Base-by-base conservation (phyloP, 64 coral and sea anemone genomes). In the Platygyra sinensis region DNA sequence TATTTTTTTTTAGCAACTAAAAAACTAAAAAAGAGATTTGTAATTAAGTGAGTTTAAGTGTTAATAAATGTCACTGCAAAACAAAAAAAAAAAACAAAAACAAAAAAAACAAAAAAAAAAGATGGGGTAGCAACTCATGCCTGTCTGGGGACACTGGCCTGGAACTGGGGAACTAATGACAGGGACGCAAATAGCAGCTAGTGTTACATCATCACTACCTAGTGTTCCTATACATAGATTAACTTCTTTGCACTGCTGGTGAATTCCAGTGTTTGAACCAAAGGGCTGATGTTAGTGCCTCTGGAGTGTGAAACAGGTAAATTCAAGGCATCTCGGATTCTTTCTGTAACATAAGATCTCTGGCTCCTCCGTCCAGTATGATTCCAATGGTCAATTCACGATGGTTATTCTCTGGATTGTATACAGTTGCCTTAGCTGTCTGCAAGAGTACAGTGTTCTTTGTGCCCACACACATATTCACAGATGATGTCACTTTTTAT, bases 251-350 rank as follows among this genome's bases (percentile, higher is more conserved):
- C 60, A 81, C 13, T 36, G 3, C 33, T 36, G 52, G 52, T 75
- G 52, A 30, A 38, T 79, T 39, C 76, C 76, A 86, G 74, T 73
- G 60, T 59, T 62, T 29, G 52, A 87, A 8, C 88, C 88, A 91
- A 94, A 94, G 22, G 88, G 80, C 25, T 86, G 52, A 81, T 81
- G 76, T 86, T 73, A 90, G 30, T 5, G 88, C 81, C 22, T 87
- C 82, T 30, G 81, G n/a, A 87, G 6, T 91, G 52, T 57, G 67
- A 80, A 22, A 75, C 29, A 65, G 60, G 49, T 74, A 94, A 86
- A 64, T 89, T 89, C 72, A 94, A 29, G 46, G 60, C 72, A 75
- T 78, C 24, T 52, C 59, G 86, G 24, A 91, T 60, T 87, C 83
- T 60, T 5, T 94, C 38, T 33, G 83, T 91, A 52, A 91, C 33